Percentiles rank a stretch among this genome's conserved stretches.
These are phyloP conservation scores for Euplexia lucipara DNA, from an alignment of 2,888 invertebrate genomes.

Conservation along the genomic window DNA sequence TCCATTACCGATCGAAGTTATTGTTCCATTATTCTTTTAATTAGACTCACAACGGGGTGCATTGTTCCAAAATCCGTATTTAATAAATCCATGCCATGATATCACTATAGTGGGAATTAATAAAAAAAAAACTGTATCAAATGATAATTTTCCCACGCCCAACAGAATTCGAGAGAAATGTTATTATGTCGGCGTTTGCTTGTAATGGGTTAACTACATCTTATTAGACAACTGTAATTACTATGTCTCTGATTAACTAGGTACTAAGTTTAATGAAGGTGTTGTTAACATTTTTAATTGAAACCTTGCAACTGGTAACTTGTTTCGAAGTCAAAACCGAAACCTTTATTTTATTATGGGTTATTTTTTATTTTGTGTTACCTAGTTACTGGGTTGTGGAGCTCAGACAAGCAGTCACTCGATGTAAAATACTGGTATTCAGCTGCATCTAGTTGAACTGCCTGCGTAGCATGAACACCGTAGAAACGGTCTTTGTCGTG, in stretches of 20 bases:
- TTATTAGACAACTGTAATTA: slow-evolving; percentile 28
- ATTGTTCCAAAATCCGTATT: slow-evolving; percentile 46
- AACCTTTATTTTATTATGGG: no score
- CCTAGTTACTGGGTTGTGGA: no score
- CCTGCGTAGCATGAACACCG: no score
- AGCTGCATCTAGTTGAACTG: no score
- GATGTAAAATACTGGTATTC: no score
- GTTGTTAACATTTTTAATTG: slow-evolving; percentile 1
- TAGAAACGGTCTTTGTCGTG: no score
- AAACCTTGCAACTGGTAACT: not conserved
- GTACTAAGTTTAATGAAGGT: not conserved
- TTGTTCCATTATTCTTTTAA: slow-evolving; percentile 55
- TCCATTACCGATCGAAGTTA: slow-evolving; percentile 36
- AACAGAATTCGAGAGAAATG: slow-evolving; percentile 53
- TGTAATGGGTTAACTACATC: slow-evolving; percentile 42
- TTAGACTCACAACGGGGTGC: slow-evolving; percentile 34
- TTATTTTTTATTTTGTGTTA: no score
- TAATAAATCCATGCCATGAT: slow-evolving; percentile 35
- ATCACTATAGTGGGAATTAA: slow-evolving; percentile 33
- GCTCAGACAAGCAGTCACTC: no score
- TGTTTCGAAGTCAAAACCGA: no score
- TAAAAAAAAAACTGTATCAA: slow-evolving; percentile 42
- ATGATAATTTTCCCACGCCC: slow-evolving; percentile 46
- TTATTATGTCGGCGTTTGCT: slow-evolving; percentile 26
- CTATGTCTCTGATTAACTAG: slow-evolving; percentile 3